Base-by-base conservation (phyloP, 2,888 invertebrate species). In the Dolomedes plantarius region DNA sequence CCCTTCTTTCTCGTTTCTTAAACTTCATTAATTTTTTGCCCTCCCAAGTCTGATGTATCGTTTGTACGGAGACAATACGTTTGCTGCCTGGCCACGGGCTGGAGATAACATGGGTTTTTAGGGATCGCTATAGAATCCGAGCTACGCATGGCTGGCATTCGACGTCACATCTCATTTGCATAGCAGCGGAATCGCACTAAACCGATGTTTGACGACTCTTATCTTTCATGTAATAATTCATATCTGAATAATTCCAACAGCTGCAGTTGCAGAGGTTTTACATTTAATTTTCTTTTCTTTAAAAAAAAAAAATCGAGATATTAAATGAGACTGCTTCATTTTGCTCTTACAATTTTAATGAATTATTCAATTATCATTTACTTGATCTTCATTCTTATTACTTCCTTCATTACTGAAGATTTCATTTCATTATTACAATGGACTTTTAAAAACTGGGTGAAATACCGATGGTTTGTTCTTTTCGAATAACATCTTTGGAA, bases 21-120 rank as follows among this genome's bases (percentile, higher is more conserved):
- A 39, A 68, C 74, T 81, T 81, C 81, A 81, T 81, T 81, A 81
- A 75, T 56, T 64, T 75, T 81, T 81, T 50, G 16, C 19, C 67
- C 23, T 46, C 9, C 72, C 71, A 68, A 56, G 56, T 56, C 68
- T 77, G 56, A 76, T 76, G 68, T 56, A 68, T 46, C 41, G 67
- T 67, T 41, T 67, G 23, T 65, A 31, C 31, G 16, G 16, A 39
- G 23, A 19, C 72, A 56, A 50, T 72, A 31, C 72, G 29, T 73
- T n/a, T 73, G 32, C 36, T 32, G 27, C 62, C 36, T 29, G 32
- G 73, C 29, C 41, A 67, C 13, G 19, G 19, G 36, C 36, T 64
- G 56, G 1, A 56, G 56, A 56, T 56, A 56, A 56, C 56, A 56
- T 23, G 56, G 56, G 56, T 23, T 46, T n/a, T 46, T 16, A 13